Base-by-base conservation (phyloP, 2,113 vertebrate genomes). In the Entomyzon cyanotis region DNA sequence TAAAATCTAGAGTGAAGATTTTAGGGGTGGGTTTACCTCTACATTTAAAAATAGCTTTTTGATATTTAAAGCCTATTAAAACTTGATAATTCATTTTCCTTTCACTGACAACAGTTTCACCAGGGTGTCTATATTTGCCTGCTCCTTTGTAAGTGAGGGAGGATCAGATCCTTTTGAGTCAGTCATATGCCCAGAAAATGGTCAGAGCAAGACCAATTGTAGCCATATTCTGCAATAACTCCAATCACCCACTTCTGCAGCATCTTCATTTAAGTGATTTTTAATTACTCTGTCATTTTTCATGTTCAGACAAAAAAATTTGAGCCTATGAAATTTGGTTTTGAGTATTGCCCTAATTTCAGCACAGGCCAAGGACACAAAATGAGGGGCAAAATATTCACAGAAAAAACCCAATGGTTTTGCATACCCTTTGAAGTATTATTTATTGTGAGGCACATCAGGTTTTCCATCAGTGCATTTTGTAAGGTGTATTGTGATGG, bases 221-320 rank as follows among this genome's bases (percentile, higher is more conserved):
- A 52, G 35, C 14, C 20, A 16, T 15, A 79, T 59, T 88, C 39
- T 65, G 71, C 71, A 79, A 13, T 86, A 81, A 90, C 87, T 92
- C 68, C 16, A 65, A 52, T 73, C 56, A 76, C 15, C 18, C 8
- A 83, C 81, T 9, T 53, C 42, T 78, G 39, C n/a, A 78, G 60
- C 27, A 89, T 52, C 22, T 88, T 93, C 65, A 76, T n/a, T 89
- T 91, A 86, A 94, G 33, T 59, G 39, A 62, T 78, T 87, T 96
- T 95, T 91, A 96, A 94, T 97, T 95, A 94, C 17, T 90, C 69
- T 89, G 39, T 82, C 76, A 94, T 67, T 93, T 94, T 91, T 64
- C 70, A 89, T 52, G 63, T 82, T 91, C 79, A 93, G 76, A 93
- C 55, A 88, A 78, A 88, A 78, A 92, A 96, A 89, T 79, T 12